Percentiles rank a stretch among this genome's conserved stretches.
Conservation (phyloP, 35 echinoderm and acorn worm species). For the Diadema setosum region DNA sequence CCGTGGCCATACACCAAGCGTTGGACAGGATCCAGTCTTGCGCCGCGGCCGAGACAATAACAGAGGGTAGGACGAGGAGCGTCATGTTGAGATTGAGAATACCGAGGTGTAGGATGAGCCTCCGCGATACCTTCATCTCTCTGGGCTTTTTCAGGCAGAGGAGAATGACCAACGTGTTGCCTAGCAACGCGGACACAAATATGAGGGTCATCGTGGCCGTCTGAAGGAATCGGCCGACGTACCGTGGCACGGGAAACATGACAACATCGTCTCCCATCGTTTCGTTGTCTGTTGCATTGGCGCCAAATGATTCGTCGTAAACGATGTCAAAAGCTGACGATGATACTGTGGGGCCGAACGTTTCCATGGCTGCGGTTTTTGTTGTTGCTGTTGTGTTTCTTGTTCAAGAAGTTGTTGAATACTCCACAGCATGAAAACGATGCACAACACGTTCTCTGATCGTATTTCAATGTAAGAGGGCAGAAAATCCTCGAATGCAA, state of each 20-base stretch:
- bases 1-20: not conserved
- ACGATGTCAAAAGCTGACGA: no score
- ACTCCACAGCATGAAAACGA: no score
- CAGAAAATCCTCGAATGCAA: no score
- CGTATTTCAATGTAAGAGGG: no score
- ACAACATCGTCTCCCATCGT: not conserved
- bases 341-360: no score
- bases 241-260: not conserved
- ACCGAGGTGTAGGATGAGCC: not conserved
- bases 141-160: not conserved
- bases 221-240: not conserved
- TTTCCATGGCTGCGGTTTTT: no score
- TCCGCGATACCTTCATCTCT: not conserved
- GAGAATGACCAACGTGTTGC: not conserved
- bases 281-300: not conserved
- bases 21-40: constrained; percentile 3
- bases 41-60: not conserved
- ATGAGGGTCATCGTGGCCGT: not conserved
- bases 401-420: no score
- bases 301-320: not conserved
- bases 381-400: no score
- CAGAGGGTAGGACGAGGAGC: not conserved
- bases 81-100: not conserved
- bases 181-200: constrained; percentile 3
- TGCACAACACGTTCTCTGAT: no score